Base-by-base conservation (phyloP, 2,888 invertebrate species). In the Digitonthophagus gazella region DNA sequence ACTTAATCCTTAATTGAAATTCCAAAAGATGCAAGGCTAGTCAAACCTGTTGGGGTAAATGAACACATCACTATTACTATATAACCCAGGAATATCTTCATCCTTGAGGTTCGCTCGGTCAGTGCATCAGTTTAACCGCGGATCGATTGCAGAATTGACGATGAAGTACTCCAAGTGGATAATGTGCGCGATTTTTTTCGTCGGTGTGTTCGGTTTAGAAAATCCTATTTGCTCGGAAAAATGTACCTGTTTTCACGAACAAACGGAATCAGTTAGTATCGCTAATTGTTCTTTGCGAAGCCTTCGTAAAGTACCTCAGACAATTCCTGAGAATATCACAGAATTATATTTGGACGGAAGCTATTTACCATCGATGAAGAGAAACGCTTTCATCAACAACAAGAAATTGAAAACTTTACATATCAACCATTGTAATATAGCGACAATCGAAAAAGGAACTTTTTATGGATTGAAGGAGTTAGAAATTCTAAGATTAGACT, bases 291-390 rank as follows among this genome's bases (percentile, higher is more conserved):
- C 91, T 64, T 86, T 85, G 71, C 88, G 90, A 72, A 91, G 92
- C 81, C 83, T 87, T 65, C 87, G 87, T 77, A 86, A 85, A 77
- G 85, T 94, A 74, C 93, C 93, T 15, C 91, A 92, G 74, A 89
- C 90, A 83, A 92, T 96, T 79, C 95, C 95, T 6, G 95, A 95
- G 93, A 93, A 94, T 80, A 92, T 94, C 70, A 94, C 95, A n/a
- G 91, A 93, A 80, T 86, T 95, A 74, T 93, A 93, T 79, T 85
- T 96, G 72, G 94, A 94, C 81, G 94, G 94, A 72, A 93, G 94
- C 82, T 89, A 92, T 80, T 86, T 95, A 75, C 88, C 89, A 76
- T 85, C 88, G 69, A 86, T 95, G 67, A 88, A 90, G 74, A 91
- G 92, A 81, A 93, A 94, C 83, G 91, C 93, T 57, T 95, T 96